A percentile compares a stretch with the other conserved stretches of the same genome.
Conservation (phyloP, 2,113 vertebrate genomes). For the Labeo catla region DNA sequence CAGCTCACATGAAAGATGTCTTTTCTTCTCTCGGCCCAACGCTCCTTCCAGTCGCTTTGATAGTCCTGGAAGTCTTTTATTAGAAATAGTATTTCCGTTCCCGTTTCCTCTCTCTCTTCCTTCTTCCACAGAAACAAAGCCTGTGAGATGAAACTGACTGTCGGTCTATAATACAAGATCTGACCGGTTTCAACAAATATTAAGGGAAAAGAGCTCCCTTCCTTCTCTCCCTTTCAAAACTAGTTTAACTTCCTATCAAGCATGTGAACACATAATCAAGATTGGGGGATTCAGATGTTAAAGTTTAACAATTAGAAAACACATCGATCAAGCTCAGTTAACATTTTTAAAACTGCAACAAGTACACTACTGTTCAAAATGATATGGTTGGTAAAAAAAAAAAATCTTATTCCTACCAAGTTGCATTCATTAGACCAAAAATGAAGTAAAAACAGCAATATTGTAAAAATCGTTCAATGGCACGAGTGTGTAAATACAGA, state of each 20-base stretch:
- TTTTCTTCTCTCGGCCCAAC: not conserved
- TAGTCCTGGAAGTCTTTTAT: slow-evolving; percentile 37
- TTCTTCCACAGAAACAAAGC: slow-evolving; percentile 16
- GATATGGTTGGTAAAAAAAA: too few relatives aligned
- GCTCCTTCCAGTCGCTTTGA: slow-evolving; percentile 5
- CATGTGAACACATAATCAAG: not conserved
- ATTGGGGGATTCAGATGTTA: not conserved
- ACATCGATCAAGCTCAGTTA: not conserved
- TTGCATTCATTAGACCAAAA: too few relatives aligned
- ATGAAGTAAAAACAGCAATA: too few relatives aligned
- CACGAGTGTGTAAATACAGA: too few relatives aligned
- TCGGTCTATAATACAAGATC: not conserved
- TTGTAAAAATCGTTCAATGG: too few relatives aligned
- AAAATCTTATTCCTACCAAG: too few relatives aligned
- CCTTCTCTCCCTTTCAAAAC: not conserved
- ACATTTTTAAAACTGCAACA: not conserved
- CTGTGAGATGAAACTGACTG: slow-evolving; percentile 7
- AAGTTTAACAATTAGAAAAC: not conserved
- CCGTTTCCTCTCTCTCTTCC: slow-evolving; percentile 12
- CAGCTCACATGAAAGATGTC: slow-evolving; percentile 21
- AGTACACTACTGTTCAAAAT: too few relatives aligned
- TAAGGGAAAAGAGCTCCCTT: slow-evolving; percentile 2
- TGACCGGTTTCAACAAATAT: not conserved
- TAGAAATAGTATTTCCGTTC: slow-evolving; percentile 36
- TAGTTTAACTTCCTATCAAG: not conserved